Evolutionary conservation across 2,797 vertebrate species (phyloP), one percentile per base, ranked within the genome.

Genomic region (Rhinoraja longicauda): DNA sequence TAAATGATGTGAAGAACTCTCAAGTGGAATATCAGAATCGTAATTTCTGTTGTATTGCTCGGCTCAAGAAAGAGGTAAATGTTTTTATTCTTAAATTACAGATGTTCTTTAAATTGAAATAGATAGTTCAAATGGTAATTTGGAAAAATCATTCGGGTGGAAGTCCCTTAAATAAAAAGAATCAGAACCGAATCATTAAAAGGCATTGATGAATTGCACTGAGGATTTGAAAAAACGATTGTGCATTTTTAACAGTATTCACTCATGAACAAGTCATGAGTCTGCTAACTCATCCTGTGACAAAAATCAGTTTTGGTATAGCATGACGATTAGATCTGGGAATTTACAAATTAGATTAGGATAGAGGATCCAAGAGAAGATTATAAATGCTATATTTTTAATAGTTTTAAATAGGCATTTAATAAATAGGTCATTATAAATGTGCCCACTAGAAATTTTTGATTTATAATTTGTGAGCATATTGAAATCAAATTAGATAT

Each of bases 331-430:
- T 88, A 67, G 21, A 67, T 57, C 53, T 84, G 26, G 81, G 53
- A 59, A 57, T 84, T 59, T 81, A 84, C 53, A n/a, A 84, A 67
- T 67, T 67, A 21, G 9, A 39, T 15, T n/a, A 3, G 21, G 17
- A 36, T 70, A n/a, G 57, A 13, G 62, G 17, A 0, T 39, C 70
- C 12, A 73, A n/a, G 70, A 73, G 7, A 67, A 92, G 10, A 29
- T 92, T 92, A n/a, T 45, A 73, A 73, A 72, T 72, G 36, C 59
- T 72, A n/a, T n/a, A n/a, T 70, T 90, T 62, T 72, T 36, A 91
- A 75, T 21, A 53, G 24, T 75, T 75, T 26, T 45, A 57, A 26
- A 36, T 90, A 12, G 19, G 32, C 1, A 70, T 91, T 70, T 39
- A 91, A 72, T 72, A 70, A 72, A 91, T 3, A 29, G 59, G 57